A percentile compares a stretch with the other conserved stretches of the same genome.
phyloP scores from a whole-genome alignment of 2,113 vertebrate species.

The Anolis carolinensis region DNA sequence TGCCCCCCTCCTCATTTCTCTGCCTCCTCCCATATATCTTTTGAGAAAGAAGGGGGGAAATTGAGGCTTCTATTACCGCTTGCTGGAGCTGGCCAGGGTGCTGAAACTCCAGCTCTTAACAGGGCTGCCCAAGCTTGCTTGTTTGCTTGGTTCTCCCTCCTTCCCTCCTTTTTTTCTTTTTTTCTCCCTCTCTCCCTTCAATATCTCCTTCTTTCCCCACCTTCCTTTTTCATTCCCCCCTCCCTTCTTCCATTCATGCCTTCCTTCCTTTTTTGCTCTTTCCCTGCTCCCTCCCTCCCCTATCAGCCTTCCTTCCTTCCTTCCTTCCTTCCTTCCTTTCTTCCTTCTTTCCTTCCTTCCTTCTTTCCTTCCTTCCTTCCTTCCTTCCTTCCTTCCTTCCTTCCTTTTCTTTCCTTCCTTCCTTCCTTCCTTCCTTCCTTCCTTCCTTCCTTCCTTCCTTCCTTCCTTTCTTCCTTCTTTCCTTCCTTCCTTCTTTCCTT shows the following conservation, averaged over 20 bases:
- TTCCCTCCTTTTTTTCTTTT: neutral
- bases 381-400: neutral
- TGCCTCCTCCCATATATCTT: no score
- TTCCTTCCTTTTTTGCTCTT: neutral
- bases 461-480: fast-evolving
- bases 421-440: neutral
- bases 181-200: neutral
- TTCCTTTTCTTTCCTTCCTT: neutral
- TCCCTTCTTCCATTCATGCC: neutral
- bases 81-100: slow-evolving; percentile 53
- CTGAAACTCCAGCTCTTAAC: slow-evolving; percentile 15
- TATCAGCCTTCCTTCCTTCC: neutral
- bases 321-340: neutral
- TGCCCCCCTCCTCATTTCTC: no score
- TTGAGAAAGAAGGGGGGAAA: neutral
- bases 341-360: neutral
- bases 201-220: neutral
- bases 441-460: fast-evolving
- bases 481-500: neutral
- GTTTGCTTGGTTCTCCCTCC: no score
- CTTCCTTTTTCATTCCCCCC: neutral
- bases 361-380: neutral
- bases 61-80: fast-evolving
- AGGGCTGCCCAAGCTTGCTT: no score
- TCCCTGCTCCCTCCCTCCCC: neutral